Conservation (phyloP, 92 coral and sea anemone genomes). For the Heteractis magnifica region DNA sequence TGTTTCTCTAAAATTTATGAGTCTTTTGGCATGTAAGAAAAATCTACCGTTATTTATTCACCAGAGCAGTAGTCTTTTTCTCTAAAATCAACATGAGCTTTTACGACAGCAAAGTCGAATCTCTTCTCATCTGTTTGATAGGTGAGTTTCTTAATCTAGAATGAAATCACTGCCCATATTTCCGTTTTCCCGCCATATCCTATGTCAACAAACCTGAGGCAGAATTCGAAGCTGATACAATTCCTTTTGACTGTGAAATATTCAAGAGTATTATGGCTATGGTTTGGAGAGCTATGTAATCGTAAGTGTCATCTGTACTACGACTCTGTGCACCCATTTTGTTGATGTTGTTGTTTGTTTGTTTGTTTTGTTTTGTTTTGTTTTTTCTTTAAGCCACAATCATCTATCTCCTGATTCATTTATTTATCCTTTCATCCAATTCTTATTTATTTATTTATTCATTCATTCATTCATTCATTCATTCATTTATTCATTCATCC, state of each 20-base stretch:
- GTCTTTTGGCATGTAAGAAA: no score
- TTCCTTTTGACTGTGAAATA: neutral
- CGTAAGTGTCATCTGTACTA: neutral
- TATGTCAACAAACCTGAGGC: constrained; percentile 9
- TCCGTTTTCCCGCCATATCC: constrained; percentile 7
- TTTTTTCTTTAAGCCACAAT: neutral
- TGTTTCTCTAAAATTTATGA: neutral
- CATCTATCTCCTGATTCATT: neutral
- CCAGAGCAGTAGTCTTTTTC: neutral
- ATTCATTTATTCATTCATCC: neutral
- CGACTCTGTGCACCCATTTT: neutral
- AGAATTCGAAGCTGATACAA: neutral
- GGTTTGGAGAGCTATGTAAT: neutral
- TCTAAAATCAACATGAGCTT: neutral
- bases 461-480: neutral
- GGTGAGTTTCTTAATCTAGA: constrained; percentile 1
- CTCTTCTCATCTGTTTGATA: neutral
- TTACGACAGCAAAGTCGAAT: neutral
- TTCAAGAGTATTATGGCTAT: constrained; percentile 7
- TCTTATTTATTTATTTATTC: neutral
- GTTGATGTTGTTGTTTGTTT: neutral
- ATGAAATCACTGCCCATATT: neutral
- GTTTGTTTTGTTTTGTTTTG: neutral
- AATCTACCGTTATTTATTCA: neutral
- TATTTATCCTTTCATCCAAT: neutral